A percentile compares a stretch with the other conserved stretches of the same genome.
Conservation (phyloP, 2,113 vertebrate species). For the Syngnathus scovelli region DNA sequence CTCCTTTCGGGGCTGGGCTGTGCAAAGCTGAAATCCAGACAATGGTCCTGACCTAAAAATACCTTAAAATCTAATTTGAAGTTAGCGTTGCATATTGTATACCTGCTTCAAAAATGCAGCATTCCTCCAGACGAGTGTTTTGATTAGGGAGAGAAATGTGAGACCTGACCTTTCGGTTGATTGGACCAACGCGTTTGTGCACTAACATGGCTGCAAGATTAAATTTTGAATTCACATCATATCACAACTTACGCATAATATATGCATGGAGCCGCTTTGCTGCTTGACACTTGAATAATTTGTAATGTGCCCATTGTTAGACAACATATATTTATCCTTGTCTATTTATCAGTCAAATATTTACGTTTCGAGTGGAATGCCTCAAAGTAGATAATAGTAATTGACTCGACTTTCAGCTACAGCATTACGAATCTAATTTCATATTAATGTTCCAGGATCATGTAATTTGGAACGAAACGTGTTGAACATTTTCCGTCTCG, state of each 20-base stretch:
- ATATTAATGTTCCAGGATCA: background rate
- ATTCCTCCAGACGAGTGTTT: background rate
- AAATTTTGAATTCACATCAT: background rate
- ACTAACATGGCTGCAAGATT: background rate
- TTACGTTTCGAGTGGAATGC: too few relatives aligned
- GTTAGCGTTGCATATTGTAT: background rate
- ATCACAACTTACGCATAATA: background rate
- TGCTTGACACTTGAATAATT: background rate
- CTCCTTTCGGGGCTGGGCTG: background rate
- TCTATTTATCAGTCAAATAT: background rate
- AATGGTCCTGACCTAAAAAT: background rate
- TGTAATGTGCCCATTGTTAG: background rate
- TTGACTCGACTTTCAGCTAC: background rate
- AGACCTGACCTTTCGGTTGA: constrained; percentile 2
- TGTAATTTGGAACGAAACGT: background rate
- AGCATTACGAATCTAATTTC: background rate
- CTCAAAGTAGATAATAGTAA: background rate
- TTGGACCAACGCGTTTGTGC: background rate
- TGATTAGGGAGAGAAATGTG: background rate
- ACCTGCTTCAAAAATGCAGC: background rate
- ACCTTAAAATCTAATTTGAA: constrained; percentile 1
- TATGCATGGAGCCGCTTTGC: background rate
- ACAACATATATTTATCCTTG: background rate
- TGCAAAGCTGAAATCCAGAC: constrained; percentile 1
- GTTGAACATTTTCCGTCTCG: background rate